Conservation (phyloP, 2,113 vertebrate species). For the Ophthalmolycus amberensis region DNA sequence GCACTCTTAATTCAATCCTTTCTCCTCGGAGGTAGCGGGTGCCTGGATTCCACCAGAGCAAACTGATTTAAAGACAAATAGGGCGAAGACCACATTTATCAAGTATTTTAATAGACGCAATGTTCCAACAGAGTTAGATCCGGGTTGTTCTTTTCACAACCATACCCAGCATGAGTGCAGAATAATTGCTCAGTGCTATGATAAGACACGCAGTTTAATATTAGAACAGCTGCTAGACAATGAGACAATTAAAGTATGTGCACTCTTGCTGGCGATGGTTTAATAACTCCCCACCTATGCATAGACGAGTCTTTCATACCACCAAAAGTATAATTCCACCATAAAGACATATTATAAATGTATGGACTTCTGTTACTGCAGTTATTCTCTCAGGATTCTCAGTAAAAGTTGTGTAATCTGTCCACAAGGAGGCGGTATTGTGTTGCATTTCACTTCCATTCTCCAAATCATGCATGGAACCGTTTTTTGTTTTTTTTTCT, state of each 20-base stretch:
- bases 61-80: constrained; percentile 14
- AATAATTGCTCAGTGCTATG: constrained; percentile 24
- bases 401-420: constrained; percentile 2
- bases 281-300: not conserved
- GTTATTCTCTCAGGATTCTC: not conserved
- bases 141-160: not conserved
- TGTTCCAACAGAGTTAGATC: not conserved
- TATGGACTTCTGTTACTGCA: not conserved
- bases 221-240: constrained; percentile 32
- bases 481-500: constrained; percentile 3
- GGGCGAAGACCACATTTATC: constrained; percentile 10
- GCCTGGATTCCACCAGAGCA: constrained; percentile 35
- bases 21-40: constrained; percentile 13
- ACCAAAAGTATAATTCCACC: constrained; percentile 24
- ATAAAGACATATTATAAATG: not conserved
- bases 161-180: constrained; percentile 6
- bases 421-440: constrained; percentile 64
- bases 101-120: constrained; percentile 25
- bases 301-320: constrained; percentile 8
- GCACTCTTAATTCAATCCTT: constrained; percentile 25
- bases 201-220: constrained; percentile 33
- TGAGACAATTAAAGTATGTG: constrained; percentile 29
- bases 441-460: constrained; percentile 27
- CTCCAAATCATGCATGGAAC: constrained; percentile 39
- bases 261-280: constrained; percentile 12